Evolutionary conservation across 2,113 vertebrate genomes (phyloP).

Genomic region (Myrmecobius fasciatus): DNA sequence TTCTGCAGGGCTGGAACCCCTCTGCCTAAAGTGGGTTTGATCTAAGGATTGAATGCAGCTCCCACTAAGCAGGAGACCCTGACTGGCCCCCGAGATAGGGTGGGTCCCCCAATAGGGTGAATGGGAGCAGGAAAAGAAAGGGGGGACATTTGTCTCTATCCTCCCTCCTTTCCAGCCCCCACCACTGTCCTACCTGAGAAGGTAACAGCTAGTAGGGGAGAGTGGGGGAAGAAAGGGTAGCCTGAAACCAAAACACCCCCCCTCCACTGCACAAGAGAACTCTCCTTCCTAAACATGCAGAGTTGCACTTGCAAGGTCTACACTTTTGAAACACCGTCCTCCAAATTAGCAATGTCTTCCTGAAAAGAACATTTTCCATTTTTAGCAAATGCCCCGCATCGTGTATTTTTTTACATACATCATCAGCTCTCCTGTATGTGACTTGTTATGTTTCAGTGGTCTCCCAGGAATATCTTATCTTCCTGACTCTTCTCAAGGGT

Average conservation of each 20-base stretch:
- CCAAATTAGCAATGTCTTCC: background rate
- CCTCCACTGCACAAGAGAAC: background rate
- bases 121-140: too few relatives aligned
- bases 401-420: background rate
- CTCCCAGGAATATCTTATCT: background rate
- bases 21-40: background rate
- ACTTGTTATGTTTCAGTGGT: background rate
- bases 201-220: background rate
- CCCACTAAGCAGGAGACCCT: background rate
- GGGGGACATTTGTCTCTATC: accelerated
- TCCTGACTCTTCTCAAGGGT: background rate
- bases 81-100: background rate
- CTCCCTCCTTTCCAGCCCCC: background rate
- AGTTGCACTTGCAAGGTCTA: background rate
- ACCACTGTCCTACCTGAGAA: too few relatives aligned
- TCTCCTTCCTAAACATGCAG: background rate
- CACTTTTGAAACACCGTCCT: background rate
- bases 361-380: background rate
- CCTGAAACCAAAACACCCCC: background rate
- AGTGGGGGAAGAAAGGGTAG: background rate
- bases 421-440: background rate
- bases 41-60: background rate
- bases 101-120: background rate
- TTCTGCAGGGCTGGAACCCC: background rate
- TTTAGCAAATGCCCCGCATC: background rate